Evolutionary conservation across 2,888 invertebrate species (phyloP), one percentile per base, ranked within the genome.

Genomic region (Peribatodes rhomboidaria): DNA sequence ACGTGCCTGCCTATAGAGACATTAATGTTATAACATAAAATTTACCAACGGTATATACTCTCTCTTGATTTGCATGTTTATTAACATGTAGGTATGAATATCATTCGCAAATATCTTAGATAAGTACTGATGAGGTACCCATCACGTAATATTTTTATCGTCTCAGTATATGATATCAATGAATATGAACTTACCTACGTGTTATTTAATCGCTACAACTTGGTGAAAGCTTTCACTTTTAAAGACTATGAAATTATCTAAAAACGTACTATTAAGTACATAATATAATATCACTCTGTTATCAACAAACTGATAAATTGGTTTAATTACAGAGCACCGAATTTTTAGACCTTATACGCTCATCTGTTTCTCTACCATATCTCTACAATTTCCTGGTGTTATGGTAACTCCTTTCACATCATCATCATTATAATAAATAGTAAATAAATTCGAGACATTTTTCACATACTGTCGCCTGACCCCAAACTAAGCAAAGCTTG

Each of bases 41-140:
- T 55, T 62, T 18, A 18, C 33, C 18, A 42, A 39, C 55, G 44
- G 0, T 65, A n/a, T n/a, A n/a, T n/a, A 65, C 71, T 76, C 72
- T 76, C 73, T 69, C 74, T 58, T 71, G 41, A 68, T 73, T 76
- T 76, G 68, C 75, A 75, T 74, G 67, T 64, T 20, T 47, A 61
- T 47, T 47, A 53, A 14, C 49, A 16, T 13, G 22, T 39, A 54
- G 14, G 44, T 46, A 46, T 16, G 11, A 65, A 69, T 71, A 64
- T 64, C 71, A 65, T 61, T 71, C 61, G 68, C 68, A 64, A 69
- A 66, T 67, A 54, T 55, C 31, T 42, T 55, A 31, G 42, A 16
- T 49, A 49, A 42, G 42, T 44, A 27, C 27, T 27, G 2, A 27
- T 27, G 27, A 55, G 9, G 18, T 44, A 52, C 20, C 55, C 61